Percentiles rank a stretch among this genome's conserved stretches.
Evolutionary conservation across 2,888 invertebrate genomes (phyloP).

Genomic region (Sipha maydis): DNA sequence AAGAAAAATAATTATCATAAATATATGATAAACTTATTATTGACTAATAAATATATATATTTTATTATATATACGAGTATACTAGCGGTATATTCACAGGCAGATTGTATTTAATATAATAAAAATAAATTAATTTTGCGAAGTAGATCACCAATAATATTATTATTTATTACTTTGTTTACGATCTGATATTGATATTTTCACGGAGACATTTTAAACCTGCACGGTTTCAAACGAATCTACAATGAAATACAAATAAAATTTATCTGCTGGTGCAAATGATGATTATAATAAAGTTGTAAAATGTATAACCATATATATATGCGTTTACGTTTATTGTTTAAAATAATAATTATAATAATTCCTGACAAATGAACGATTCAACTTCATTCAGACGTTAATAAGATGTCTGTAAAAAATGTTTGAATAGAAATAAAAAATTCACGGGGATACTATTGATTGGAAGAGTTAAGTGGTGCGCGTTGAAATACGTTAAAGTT

Average conservation of each 20-base stretch:
- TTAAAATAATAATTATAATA: conserved; percentile 13
- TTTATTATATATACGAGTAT: no score
- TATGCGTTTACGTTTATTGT: no score
- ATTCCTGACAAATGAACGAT: neutral
- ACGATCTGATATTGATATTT: neutral
- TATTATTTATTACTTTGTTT: no score
- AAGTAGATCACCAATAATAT: neutral
- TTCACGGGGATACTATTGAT: conserved; percentile 10
- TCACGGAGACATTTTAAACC: neutral
- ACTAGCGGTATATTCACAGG: no score
- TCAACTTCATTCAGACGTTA: neutral
- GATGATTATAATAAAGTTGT: conserved; percentile 11
- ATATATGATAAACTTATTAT: no score
- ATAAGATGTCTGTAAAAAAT: conserved; percentile 5
- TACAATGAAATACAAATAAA: conserved; percentile 28
- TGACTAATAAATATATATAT: no score
- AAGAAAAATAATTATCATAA: no score
- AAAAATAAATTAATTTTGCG: no score
- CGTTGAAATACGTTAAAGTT: conserved; percentile 31
- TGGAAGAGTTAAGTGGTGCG: conserved; percentile 16
- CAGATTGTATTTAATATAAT: no score
- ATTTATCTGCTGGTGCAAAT: conserved; percentile 6
- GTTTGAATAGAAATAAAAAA: conserved; percentile 32
- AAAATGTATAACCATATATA: neutral
- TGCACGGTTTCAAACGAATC: conserved; percentile 9